Percentiles rank a stretch among this genome's conserved stretches.
These are phyloP conservation scores for Acanthococcus lagerstroemiae DNA, from an alignment of 2,888 invertebrate species.

Conservation along the genomic window DNA sequence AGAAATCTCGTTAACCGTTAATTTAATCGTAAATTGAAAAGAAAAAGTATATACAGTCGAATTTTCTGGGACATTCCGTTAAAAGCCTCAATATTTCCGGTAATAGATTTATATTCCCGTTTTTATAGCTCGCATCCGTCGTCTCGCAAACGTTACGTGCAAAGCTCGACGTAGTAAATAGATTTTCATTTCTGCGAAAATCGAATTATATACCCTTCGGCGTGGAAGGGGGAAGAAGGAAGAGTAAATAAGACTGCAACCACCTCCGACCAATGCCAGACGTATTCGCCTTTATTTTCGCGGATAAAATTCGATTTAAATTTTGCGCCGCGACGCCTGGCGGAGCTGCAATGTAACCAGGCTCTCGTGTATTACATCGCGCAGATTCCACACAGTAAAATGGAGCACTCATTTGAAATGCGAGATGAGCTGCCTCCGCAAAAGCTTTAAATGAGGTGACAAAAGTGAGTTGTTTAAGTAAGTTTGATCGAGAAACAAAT, in stretches of 20 bases:
- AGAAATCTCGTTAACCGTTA: neutral
- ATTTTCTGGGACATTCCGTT: neutral
- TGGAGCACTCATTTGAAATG: too few species aligned
- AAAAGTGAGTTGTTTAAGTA: too few species aligned
- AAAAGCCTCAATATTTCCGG: slow-evolving; percentile 24
- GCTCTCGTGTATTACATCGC: too few species aligned
- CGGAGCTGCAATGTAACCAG: too few species aligned
- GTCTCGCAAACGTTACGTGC: too few species aligned
- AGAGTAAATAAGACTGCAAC: neutral
- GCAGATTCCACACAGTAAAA: too few species aligned
- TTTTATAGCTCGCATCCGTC: neutral
- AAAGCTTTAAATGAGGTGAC: too few species aligned
- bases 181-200: slow-evolving; percentile 24
- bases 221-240: neutral
- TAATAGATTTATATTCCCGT: slow-evolving; percentile 15
- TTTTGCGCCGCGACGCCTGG: too few species aligned
- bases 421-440: too few species aligned
- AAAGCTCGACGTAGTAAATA: slow-evolving; percentile 10
- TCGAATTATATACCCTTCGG: slow-evolving; percentile 19
- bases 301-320: too few species aligned
- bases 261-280: neutral
- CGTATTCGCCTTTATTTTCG: slow-evolving; percentile 13
- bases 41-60: neutral
- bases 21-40: neutral
- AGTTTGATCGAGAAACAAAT: too few species aligned